Percentiles rank a stretch among this genome's conserved stretches.
Evolutionary conservation across 2,888 invertebrate species (phyloP).

Genomic region (Cheilosia impressa): DNA sequence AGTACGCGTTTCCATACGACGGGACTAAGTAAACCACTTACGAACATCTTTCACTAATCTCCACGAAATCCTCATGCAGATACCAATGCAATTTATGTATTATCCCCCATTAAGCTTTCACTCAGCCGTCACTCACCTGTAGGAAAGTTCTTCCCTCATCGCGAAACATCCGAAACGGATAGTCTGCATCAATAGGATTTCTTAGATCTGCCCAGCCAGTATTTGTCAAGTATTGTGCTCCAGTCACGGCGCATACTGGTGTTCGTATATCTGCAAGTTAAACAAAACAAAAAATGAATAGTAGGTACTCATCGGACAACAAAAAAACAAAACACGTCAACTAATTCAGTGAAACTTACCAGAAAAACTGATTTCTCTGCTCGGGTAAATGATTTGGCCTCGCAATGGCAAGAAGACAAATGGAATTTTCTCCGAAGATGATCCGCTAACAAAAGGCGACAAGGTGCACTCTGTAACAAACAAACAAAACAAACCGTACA

Average conservation of each 20-base stretch:
- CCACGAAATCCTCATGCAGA: neutral
- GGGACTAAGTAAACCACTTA: neutral
- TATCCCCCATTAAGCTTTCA: conserved; percentile 47
- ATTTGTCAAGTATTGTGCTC: conserved; percentile 91
- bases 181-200: conserved; percentile 90
- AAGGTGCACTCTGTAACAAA: conserved; percentile 89
- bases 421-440: conserved; percentile 91
- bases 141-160: conserved; percentile 93
- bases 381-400: conserved; percentile 94
- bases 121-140: conserved; percentile 85
- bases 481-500: conserved; percentile 74
- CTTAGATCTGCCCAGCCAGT: conserved; percentile 92
- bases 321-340: conserved; percentile 58
- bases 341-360: conserved; percentile 81
- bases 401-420: conserved; percentile 93
- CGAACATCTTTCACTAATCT: neutral
- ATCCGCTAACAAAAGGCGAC: conserved; percentile 90
- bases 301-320: conserved; percentile 13
- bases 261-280: conserved; percentile 87
- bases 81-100: neutral
- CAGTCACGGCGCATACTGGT: conserved; percentile 93
- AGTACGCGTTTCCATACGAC: neutral
- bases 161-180: conserved; percentile 91
- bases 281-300: conserved; percentile 27
- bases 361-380: conserved; percentile 92